A percentile compares a stretch with the other conserved stretches of the same genome.
Conservation (phyloP, 2,888 invertebrate genomes). For the Troilus luridus region DNA sequence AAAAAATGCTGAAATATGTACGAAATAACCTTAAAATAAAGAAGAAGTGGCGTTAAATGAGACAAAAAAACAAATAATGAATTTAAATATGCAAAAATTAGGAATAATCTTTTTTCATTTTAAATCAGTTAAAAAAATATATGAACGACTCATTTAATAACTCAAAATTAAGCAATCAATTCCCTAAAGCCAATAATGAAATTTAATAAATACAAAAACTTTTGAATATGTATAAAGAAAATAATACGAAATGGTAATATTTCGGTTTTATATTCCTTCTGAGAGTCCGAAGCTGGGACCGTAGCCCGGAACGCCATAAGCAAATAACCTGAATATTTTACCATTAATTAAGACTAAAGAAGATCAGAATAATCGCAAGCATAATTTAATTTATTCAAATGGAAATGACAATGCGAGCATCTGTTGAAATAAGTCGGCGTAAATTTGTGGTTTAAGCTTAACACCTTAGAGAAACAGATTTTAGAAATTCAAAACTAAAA, state of each 20-base stretch:
- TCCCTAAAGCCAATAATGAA: background rate
- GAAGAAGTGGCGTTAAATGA: no score
- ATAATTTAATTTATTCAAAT: constrained; percentile 39
- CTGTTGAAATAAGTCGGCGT: background rate
- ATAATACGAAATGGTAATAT: background rate
- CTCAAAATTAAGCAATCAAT: background rate
- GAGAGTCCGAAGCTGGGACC: background rate
- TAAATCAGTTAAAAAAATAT: no score
- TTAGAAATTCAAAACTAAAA: background rate
- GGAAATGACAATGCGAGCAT: constrained; percentile 25
- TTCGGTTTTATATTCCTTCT: background rate
- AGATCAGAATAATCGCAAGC: constrained; percentile 33
- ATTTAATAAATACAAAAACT: no score
- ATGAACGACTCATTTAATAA: no score
- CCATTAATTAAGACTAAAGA: constrained; percentile 33
- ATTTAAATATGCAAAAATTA: no score
- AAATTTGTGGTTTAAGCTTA: no score
- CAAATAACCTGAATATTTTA: constrained; percentile 27
- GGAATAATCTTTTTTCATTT: no score
- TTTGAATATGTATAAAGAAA: no score
- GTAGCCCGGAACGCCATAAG: background rate
- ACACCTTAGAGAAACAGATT: background rate
- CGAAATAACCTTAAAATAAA: no score
- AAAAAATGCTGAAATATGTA: no score
- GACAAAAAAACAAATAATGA: no score